phyloP scores from a whole-genome alignment of 2,113 vertebrate genomes.

The Nerophis lumbriciformis region DNA sequence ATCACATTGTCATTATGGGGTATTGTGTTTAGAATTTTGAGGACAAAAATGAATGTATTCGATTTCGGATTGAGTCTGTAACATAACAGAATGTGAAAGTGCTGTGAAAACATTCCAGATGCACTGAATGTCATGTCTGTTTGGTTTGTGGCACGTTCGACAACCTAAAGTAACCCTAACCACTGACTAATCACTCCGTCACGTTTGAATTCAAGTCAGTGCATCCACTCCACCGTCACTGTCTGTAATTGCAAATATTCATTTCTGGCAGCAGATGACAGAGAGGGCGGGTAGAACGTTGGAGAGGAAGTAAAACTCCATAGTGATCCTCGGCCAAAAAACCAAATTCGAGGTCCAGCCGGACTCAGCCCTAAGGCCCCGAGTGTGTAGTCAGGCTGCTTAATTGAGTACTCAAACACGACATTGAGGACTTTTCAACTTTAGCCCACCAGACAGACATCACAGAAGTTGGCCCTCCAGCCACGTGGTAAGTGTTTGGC shows the following conservation, averaged over 20 bases:
- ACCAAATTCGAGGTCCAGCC: conserved; percentile 43
- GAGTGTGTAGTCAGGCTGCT: conserved; percentile 53
- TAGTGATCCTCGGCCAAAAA: conserved; percentile 53
- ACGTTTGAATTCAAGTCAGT: conserved; percentile 67
- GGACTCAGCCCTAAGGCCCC: conserved; percentile 47
- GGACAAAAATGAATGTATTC: too few relatives aligned
- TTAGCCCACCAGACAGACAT: conserved; percentile 48
- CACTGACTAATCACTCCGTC: conserved; percentile 65
- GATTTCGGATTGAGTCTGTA: too few relatives aligned
- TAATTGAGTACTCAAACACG: conserved; percentile 75
- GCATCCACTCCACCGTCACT: conserved; percentile 67
- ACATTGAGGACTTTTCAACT: conserved; percentile 51
- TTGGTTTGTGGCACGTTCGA: too few relatives aligned
- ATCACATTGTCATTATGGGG: too few relatives aligned
- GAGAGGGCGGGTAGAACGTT: conserved; percentile 32
- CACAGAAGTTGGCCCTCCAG: conserved; percentile 41
- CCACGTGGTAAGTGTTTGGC: conserved; percentile 34
- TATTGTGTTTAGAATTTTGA: too few relatives aligned
- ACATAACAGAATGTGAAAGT: too few relatives aligned
- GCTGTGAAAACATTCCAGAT: too few relatives aligned
- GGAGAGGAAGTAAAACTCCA: conserved; percentile 35
- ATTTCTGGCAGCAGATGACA: conserved; percentile 54
- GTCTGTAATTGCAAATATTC: conserved; percentile 73
- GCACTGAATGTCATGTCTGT: too few relatives aligned
- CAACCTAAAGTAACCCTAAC: conserved; percentile 20